Conservation (phyloP, 2,888 invertebrate genomes). For the Parascotia fuliginaria region DNA sequence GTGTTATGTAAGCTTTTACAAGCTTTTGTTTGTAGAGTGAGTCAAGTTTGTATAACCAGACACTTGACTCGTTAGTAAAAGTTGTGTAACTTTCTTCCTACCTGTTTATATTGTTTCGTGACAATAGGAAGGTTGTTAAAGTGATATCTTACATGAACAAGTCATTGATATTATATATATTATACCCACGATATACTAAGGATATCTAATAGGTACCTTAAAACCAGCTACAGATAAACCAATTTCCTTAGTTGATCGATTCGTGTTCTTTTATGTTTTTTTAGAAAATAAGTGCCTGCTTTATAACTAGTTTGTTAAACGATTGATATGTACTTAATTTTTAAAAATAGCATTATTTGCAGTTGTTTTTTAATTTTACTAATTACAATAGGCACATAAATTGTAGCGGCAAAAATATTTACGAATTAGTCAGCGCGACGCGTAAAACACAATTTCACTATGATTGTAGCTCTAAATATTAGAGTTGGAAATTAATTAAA, state of each 20-base stretch:
- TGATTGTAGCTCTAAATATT: constrained; percentile 2
- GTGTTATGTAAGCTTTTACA: constrained; percentile 35
- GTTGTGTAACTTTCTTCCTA: constrained; percentile 15
- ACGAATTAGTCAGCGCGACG: not conserved
- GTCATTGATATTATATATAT: not conserved
- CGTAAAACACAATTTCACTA: constrained; percentile 33
- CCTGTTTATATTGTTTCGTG: not conserved
- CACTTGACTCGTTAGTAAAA: constrained; percentile 1
- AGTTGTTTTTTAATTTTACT: not conserved
- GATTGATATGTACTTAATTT: too few species aligned
- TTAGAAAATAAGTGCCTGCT: not conserved
- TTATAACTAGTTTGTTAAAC: not conserved
- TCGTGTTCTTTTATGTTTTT: not conserved
- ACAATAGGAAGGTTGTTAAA: not conserved
- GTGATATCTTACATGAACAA: not conserved
- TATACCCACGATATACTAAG: not conserved
- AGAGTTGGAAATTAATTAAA: not conserved
- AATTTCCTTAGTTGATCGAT: too few species aligned
- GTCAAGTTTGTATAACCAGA: constrained; percentile 24
- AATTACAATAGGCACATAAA: not conserved
- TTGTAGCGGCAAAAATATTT: not conserved
- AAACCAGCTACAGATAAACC: too few species aligned
- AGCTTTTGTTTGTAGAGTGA: constrained; percentile 30
- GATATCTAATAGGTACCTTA: too few species aligned
- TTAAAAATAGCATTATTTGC: not conserved